These are phyloP conservation scores for Sebastolobus altivelis DNA, from an alignment of 2,797 vertebrate genomes.

Conservation along the genomic window DNA sequence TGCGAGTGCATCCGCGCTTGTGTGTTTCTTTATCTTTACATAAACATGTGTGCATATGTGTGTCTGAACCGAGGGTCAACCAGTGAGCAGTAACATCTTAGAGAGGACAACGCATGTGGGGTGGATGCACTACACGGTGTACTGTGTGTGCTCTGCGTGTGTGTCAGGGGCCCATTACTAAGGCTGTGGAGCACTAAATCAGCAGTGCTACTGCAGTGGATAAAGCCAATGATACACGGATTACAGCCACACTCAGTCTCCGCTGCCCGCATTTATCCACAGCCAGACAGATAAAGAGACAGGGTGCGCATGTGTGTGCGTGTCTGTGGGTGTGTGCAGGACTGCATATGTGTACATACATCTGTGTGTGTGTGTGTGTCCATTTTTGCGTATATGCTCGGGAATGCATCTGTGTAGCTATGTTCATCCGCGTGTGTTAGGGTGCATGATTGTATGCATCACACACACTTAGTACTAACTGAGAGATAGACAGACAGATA, in stretches of 20 bases:
- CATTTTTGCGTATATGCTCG: background rate
- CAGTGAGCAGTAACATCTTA: slow-evolving; percentile 68
- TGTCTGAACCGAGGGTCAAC: slow-evolving; percentile 67
- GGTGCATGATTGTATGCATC: slow-evolving; percentile 13
- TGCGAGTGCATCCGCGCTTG: slow-evolving; percentile 25
- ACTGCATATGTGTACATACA: slow-evolving; percentile 16
- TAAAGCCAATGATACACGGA: slow-evolving; percentile 82
- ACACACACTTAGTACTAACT: slow-evolving; percentile 11
- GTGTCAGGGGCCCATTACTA: slow-evolving; percentile 76
- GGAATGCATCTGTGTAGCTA: slow-evolving; percentile 9
- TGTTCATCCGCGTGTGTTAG: slow-evolving; percentile 21
- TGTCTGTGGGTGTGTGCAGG: slow-evolving; percentile 22
- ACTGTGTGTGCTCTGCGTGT: slow-evolving; percentile 39
- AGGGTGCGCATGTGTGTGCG: slow-evolving; percentile 28
- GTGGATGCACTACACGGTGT: slow-evolving; percentile 37
- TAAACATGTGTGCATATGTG: slow-evolving; percentile 57
- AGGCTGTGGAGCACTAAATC: slow-evolving; percentile 80
- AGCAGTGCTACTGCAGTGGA: slow-evolving; percentile 72
- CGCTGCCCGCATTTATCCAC: slow-evolving; percentile 69
- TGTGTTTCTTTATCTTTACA: slow-evolving; percentile 55
- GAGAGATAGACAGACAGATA: slow-evolving; percentile 32
- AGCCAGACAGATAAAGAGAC: slow-evolving; percentile 74
- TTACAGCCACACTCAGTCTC: slow-evolving; percentile 76
- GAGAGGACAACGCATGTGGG: slow-evolving; percentile 59
- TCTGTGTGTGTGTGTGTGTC: background rate